Percentiles rank a stretch among this genome's conserved stretches.
Evolutionary conservation across 2,797 vertebrate species (phyloP).

Genomic region (Catharus ustulatus): DNA sequence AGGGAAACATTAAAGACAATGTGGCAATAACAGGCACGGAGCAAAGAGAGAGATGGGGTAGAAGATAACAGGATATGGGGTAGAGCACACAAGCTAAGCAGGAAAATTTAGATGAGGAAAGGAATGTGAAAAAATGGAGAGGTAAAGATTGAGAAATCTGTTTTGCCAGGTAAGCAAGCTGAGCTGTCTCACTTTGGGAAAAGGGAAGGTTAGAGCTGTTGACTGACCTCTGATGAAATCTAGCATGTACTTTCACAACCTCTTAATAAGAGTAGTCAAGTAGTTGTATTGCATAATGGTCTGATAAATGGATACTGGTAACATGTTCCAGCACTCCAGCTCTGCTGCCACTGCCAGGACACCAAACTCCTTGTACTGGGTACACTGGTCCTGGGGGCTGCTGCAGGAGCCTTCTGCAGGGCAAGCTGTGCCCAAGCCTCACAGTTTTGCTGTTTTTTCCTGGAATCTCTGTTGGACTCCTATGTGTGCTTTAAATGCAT

Average conservation of each 20-base stretch:
- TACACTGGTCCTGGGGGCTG: accelerated
- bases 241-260: background rate
- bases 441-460: background rate
- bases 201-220: background rate
- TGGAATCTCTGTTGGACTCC: background rate
- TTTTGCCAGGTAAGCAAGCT: background rate
- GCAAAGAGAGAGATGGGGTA: slow-evolving; percentile 11
- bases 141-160: slow-evolving; percentile 25
- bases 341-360: background rate
- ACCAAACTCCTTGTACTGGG: background rate
- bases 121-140: slow-evolving; percentile 41
- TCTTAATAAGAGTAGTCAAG: background rate
- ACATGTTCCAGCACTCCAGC: background rate
- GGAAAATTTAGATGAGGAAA: slow-evolving; percentile 34
- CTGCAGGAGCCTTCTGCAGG: background rate
- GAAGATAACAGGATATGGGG: slow-evolving; percentile 7
- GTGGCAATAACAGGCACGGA: slow-evolving; percentile 2
- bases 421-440: background rate
- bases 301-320: background rate
- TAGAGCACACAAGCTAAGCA: slow-evolving; percentile 5
- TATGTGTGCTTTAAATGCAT: background rate
- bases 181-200: background rate
- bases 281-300: background rate
- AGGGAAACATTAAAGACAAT: slow-evolving; percentile 8
- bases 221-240: slow-evolving; percentile 36